These are phyloP conservation scores for Laticauda laticaudata DNA, from an alignment of 2,113 vertebrate species.

Conservation along the genomic window DNA sequence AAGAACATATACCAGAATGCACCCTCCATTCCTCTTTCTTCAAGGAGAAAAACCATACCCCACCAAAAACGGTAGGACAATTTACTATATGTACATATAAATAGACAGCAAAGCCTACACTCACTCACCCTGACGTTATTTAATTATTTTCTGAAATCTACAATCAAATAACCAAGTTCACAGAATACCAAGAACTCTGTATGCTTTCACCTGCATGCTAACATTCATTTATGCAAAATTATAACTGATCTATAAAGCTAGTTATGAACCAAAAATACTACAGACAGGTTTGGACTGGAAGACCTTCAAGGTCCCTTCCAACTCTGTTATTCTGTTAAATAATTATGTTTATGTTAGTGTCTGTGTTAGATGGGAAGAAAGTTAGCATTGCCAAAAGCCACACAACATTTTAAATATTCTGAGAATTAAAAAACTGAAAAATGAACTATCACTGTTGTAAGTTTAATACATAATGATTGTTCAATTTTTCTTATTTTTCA, in stretches of 20 bases:
- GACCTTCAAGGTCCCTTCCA: background rate
- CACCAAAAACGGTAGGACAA: background rate
- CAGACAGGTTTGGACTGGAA: background rate
- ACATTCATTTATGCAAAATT: background rate
- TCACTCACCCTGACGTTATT: background rate
- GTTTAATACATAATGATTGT: conserved; percentile 17
- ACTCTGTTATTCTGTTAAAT: background rate
- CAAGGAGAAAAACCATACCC: too few relatives aligned
- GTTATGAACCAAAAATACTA: background rate
- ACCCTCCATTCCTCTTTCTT: background rate
- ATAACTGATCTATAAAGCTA: background rate
- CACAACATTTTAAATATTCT: conserved; percentile 3
- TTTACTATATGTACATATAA: background rate
- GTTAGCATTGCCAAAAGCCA: conserved; percentile 21
- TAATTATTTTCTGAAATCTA: background rate
- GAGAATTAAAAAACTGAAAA: background rate
- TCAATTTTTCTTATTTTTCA: conserved; percentile 19
- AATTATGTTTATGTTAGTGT: background rate
- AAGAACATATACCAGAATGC: too few relatives aligned
- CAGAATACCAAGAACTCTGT: background rate
- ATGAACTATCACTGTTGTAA: conserved; percentile 4
- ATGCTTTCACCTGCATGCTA: background rate
- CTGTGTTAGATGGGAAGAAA: background rate
- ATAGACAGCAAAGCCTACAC: background rate
- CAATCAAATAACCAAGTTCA: background rate